Conservation (phyloP, 1,140 invertebrate species). For the Macrotrachela quadricornifera region DNA sequence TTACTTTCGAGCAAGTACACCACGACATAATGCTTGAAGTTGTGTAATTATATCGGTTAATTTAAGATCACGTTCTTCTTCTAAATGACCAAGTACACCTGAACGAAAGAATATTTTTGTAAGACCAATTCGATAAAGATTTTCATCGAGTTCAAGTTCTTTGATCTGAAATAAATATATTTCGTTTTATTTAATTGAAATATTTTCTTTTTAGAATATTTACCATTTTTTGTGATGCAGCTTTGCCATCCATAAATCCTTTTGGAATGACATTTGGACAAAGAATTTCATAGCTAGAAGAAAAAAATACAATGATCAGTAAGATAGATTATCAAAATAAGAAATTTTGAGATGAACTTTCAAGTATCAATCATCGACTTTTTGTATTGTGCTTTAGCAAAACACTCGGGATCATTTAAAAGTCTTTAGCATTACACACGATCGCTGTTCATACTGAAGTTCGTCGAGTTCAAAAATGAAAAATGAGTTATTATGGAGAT, state of each 20-base stretch:
- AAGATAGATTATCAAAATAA: too few species aligned
- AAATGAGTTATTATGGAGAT: too few species aligned
- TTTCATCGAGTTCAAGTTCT: constrained; percentile 77
- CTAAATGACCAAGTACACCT: constrained; percentile 86
- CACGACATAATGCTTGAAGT: constrained; percentile 83
- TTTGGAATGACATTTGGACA: constrained; percentile 96
- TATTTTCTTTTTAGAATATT: too few species aligned
- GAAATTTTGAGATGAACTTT: too few species aligned
- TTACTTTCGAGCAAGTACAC: constrained; percentile 54
- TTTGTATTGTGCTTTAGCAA: too few species aligned
- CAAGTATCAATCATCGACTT: too few species aligned
- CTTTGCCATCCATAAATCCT: constrained; percentile 98
- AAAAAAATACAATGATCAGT: too few species aligned
- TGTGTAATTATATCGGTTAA: constrained; percentile 94
- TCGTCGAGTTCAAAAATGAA: too few species aligned
- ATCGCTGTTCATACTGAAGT: too few species aligned
- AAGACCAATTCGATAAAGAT: constrained; percentile 85
- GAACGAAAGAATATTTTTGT: constrained; percentile 97
- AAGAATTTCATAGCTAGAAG: constrained; percentile 52
- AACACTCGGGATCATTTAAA: too few species aligned
- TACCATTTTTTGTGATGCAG: constrained; percentile 87
- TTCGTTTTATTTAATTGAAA: too few species aligned
- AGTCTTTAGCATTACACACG: too few species aligned
- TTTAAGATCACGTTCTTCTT: constrained; percentile 95
- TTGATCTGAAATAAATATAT: constrained; percentile 38